phyloP scores from a whole-genome alignment of 2,113 vertebrate genomes.

The Mystacornis crossleyi region DNA sequence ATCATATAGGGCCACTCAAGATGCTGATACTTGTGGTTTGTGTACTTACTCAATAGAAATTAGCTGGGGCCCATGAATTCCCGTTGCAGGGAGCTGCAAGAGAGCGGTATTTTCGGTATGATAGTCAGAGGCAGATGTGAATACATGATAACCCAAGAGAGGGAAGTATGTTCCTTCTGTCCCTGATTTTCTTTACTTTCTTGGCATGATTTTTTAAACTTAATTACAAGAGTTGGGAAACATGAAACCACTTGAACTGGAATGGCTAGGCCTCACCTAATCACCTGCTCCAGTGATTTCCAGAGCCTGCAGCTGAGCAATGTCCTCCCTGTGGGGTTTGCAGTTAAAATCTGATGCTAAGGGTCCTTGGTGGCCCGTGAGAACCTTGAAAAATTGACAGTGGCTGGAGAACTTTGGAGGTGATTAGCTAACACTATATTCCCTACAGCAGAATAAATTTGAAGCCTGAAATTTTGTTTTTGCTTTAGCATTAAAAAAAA shows the following conservation, averaged over 20 bases:
- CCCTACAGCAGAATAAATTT: not conserved
- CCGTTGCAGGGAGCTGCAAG: not conserved
- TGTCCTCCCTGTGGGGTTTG: not conserved
- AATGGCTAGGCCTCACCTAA: not conserved
- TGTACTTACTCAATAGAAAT: not conserved
- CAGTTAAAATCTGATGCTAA: not conserved
- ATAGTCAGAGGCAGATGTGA: not conserved
- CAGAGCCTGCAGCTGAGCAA: not conserved
- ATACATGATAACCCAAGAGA: not conserved
- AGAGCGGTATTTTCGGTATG: not conserved
- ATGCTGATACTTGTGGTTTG: not conserved
- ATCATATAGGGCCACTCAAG: not conserved
- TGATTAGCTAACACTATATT: not conserved
- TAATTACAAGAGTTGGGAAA: not conserved
- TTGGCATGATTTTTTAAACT: not conserved
- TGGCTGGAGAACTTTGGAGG: not conserved
- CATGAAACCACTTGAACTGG: not conserved
- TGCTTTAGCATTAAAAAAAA: not conserved
- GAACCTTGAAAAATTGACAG: not conserved
- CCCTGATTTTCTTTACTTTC: not conserved
- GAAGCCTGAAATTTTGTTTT: not conserved
- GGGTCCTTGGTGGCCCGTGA: not conserved
- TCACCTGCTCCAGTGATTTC: not conserved
- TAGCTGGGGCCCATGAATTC: not conserved
- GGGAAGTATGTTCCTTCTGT: not conserved